Evolutionary conservation across 2,888 invertebrate species (phyloP).

Genomic region (Perizoma affinitatum): DNA sequence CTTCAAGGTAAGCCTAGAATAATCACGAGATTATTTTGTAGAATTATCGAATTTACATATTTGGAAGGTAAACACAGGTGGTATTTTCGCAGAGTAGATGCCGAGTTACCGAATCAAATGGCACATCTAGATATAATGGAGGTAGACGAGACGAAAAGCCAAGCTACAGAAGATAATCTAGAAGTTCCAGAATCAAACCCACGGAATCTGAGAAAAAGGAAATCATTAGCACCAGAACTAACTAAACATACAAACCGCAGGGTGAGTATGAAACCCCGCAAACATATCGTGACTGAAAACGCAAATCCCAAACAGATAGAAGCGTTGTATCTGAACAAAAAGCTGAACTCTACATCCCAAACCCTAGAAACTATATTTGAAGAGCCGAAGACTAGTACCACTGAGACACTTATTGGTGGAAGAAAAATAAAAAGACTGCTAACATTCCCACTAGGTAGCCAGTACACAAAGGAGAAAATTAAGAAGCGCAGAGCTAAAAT

Average conservation of each 20-base stretch:
- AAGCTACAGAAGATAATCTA: conserved; percentile 43
- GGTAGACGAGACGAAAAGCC: conserved; percentile 50
- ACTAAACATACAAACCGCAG: conserved; percentile 72
- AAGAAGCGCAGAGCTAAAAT: conserved; percentile 84
- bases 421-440: conserved; percentile 84
- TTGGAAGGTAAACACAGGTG: conserved; percentile 4
- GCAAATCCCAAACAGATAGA: conserved; percentile 75
- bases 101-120: conserved; percentile 75
- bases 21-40: background rate
- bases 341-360: conserved; percentile 77
- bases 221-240: conserved; percentile 62
- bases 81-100: conserved; percentile 58
- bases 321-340: conserved; percentile 84
- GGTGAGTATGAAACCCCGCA: conserved; percentile 77
- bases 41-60: background rate
- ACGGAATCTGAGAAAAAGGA: conserved; percentile 71
- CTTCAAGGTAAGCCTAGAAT: conserved; percentile 49
- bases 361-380: conserved; percentile 86
- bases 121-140: conserved; percentile 79
- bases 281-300: conserved; percentile 66
- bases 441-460: conserved; percentile 79
- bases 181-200: conserved; percentile 50
- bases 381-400: conserved; percentile 80
- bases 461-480: conserved; percentile 81
- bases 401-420: conserved; percentile 74